These are phyloP conservation scores for Caenorhabditis japonica DNA, from an alignment of 2,888 invertebrate genomes.

Conservation along the genomic window DNA sequence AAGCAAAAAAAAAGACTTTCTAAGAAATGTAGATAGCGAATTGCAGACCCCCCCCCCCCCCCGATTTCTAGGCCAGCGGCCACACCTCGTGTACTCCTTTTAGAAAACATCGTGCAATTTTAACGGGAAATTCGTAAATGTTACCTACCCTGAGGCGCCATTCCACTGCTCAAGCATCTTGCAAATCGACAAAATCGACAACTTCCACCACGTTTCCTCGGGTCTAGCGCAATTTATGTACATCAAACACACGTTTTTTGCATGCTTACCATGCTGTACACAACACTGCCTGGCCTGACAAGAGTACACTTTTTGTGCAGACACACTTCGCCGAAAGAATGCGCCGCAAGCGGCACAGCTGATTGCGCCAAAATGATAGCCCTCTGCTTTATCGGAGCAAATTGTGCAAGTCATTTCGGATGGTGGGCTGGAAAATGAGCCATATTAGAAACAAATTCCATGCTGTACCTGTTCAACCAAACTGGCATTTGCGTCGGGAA, in stretches of 20 bases:
- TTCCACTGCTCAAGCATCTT: conserved; percentile 48
- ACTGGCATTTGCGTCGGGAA: too few relatives aligned
- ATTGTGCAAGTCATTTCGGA: conserved; percentile 44
- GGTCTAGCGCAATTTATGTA: too few relatives aligned
- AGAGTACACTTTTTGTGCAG: conserved; percentile 51
- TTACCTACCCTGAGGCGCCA: conserved; percentile 44
- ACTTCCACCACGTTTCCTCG: conserved; percentile 40
- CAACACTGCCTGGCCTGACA: conserved; percentile 31
- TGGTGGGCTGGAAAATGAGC: conserved; percentile 15
- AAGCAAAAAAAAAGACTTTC: too few relatives aligned
- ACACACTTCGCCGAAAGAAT: conserved; percentile 54
- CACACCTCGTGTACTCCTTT: too few relatives aligned
- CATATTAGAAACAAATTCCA: too few relatives aligned
- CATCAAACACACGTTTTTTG: not conserved
- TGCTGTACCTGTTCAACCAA: too few relatives aligned
- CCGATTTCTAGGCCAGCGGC: too few relatives aligned
- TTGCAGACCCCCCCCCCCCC: too few relatives aligned
- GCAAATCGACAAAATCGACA: conserved; percentile 52
- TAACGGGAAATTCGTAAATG: too few relatives aligned
- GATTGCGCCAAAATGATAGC: conserved; percentile 62
- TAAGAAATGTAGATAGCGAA: too few relatives aligned
- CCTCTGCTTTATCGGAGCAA: conserved; percentile 56
- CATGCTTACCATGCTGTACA: conserved; percentile 25
- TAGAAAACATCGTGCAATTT: too few relatives aligned
- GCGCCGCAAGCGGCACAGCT: conserved; percentile 64